A percentile compares a stretch with the other conserved stretches of the same genome.
These are phyloP conservation scores for Cryptomyrus ogoouensis DNA, from an alignment of 2,113 vertebrate species.

Conservation along the genomic window DNA sequence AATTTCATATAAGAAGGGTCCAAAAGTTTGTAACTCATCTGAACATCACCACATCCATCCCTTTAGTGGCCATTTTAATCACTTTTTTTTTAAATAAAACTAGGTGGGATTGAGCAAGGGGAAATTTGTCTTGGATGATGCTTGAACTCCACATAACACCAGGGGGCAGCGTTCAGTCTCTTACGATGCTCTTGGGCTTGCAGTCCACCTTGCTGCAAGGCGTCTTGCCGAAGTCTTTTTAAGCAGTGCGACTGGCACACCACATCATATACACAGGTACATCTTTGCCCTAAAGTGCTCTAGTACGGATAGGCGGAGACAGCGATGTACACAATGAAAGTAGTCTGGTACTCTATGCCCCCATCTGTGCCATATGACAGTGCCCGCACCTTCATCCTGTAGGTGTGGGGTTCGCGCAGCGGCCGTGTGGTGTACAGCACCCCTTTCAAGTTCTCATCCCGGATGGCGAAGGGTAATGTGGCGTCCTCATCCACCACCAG, in stretches of 20 bases:
- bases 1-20: neutral
- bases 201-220: constrained; percentile 28
- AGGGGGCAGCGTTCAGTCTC: constrained; percentile 20
- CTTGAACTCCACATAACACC: constrained; percentile 23
- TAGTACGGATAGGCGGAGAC: constrained; percentile 93
- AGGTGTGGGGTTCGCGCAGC: constrained; percentile 75
- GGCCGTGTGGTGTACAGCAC: constrained; percentile 79
- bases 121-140: constrained; percentile 19
- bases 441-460: constrained; percentile 89
- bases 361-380: constrained; percentile 74
- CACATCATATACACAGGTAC: constrained; percentile 7
- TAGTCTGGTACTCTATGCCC: constrained; percentile 86
- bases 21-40: neutral
- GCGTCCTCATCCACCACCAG: constrained; percentile 69
- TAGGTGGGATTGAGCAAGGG: constrained; percentile 2
- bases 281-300: constrained; percentile 45
- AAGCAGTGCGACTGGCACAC: constrained; percentile 40
- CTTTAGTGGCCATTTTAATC: neutral
- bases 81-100: neutral
- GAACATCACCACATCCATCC: neutral
- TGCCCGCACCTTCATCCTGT: constrained; percentile 85
- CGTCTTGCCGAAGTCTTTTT: constrained; percentile 31
- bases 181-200: constrained; percentile 23
- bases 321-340: constrained; percentile 95
- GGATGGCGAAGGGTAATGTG: constrained; percentile 76